Conservation (phyloP, 2,113 vertebrate species). For the Bambusicola thoracicus region DNA sequence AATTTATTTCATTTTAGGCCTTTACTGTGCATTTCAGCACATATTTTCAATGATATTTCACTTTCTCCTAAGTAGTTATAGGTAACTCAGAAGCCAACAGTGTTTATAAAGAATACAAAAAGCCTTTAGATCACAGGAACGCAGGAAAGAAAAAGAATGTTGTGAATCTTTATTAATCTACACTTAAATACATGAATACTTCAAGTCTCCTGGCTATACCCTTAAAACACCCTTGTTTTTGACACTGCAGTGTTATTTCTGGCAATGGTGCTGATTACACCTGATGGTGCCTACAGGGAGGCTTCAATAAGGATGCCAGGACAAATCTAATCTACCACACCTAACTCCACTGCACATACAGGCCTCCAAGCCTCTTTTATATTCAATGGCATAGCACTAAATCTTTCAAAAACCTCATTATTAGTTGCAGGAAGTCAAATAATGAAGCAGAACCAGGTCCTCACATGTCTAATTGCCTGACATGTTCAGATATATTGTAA, state of each 20-base stretch:
- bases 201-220: neutral
- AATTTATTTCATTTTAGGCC: neutral
- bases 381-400: constrained; percentile 22
- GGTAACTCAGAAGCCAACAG: neutral
- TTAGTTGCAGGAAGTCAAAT: constrained; percentile 62
- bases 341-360: constrained; percentile 21
- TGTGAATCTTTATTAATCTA: neutral
- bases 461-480: constrained; percentile 40
- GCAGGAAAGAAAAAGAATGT: neutral
- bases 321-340: constrained; percentile 37
- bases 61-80: neutral
- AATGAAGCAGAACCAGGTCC: constrained; percentile 19
- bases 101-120: neutral
- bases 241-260: constrained; percentile 39
- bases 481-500: constrained; percentile 20
- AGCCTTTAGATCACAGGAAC: neutral
- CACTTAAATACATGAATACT: neutral
- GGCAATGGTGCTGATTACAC: constrained; percentile 11
- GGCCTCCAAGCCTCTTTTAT: constrained; percentile 1
- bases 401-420: constrained; percentile 55
- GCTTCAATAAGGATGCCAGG: constrained; percentile 10
- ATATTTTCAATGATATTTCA: neutral
- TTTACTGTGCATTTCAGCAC: neutral
- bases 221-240: neutral
- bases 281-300: constrained; percentile 43